Conservation (phyloP, 2,888 invertebrate species). For the Nemapogon koenigi region DNA sequence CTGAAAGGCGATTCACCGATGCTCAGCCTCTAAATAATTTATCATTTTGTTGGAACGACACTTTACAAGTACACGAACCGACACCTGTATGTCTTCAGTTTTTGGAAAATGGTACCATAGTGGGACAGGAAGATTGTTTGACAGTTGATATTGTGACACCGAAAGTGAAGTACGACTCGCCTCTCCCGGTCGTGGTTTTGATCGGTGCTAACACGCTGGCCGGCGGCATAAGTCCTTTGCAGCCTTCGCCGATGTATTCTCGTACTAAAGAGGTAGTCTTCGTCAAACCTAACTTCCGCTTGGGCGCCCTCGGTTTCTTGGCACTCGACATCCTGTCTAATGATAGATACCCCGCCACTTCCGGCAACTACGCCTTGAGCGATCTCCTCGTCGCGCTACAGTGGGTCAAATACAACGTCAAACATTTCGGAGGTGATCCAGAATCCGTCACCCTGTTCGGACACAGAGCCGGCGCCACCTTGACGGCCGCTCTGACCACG, state of each 20-base stretch:
- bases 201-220: conserved; percentile 81
- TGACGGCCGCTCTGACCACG: conserved; percentile 77
- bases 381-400: conserved; percentile 78
- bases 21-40: conserved; percentile 72
- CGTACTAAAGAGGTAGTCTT: conserved; percentile 82
- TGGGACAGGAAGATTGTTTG: conserved; percentile 83
- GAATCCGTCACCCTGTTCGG: conserved; percentile 82
- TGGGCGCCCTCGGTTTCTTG: conserved; percentile 82
- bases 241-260: conserved; percentile 80
- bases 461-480: conserved; percentile 84
- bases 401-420: conserved; percentile 84
- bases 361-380: conserved; percentile 86
- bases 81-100: conserved; percentile 75
- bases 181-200: conserved; percentile 82
- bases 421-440: conserved; percentile 84
- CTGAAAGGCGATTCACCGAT: conserved; percentile 72
- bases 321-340: conserved; percentile 74
- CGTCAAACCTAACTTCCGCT: conserved; percentile 85
- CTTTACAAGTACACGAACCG: conserved; percentile 70
- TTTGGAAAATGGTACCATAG: conserved; percentile 67
- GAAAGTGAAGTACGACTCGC: conserved; percentile 77
- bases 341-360: conserved; percentile 73
- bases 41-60: conserved; percentile 82
- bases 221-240: conserved; percentile 76
- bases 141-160: conserved; percentile 85